Evolutionary conservation across 2,888 invertebrate species (phyloP).

Genomic region (Liposcelis brunnea): DNA sequence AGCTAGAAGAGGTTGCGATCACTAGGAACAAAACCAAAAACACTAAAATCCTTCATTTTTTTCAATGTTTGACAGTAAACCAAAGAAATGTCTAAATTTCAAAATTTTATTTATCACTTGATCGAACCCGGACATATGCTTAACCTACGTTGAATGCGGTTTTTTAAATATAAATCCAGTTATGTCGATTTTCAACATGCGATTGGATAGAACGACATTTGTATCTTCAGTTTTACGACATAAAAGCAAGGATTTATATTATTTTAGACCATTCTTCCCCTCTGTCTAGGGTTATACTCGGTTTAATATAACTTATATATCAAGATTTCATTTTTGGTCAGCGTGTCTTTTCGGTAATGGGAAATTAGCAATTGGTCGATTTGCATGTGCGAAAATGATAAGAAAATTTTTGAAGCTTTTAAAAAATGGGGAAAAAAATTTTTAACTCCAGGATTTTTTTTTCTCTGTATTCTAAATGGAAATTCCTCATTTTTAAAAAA

Average conservation of each 20-base stretch:
- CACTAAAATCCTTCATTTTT: constrained; percentile 7
- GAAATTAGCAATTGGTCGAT: no score
- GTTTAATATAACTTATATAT: no score
- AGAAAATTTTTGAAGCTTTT: no score
- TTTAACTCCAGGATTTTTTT: no score
- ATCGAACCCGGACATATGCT: background rate
- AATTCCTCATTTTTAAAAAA: no score
- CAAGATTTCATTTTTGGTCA: no score
- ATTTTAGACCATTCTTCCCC: constrained; percentile 3
- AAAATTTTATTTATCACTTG: background rate
- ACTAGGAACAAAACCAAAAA: background rate
- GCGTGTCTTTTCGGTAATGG: no score
- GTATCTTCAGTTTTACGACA: constrained; percentile 1
- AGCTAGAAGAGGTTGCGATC: background rate
- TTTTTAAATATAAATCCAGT: constrained; percentile 1
- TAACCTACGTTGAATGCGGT: background rate
- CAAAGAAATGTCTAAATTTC: constrained; percentile 8
- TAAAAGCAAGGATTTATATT: constrained; percentile 8
- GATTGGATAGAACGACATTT: constrained; percentile 7
- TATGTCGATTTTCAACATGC: background rate
- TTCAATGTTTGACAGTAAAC: constrained; percentile 11
- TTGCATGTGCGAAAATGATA: no score
- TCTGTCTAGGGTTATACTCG: background rate
- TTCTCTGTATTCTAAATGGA: no score
- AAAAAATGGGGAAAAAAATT: no score